These are phyloP conservation scores for Geotrupes spiniger DNA, from an alignment of 2,888 invertebrate species.

Conservation along the genomic window DNA sequence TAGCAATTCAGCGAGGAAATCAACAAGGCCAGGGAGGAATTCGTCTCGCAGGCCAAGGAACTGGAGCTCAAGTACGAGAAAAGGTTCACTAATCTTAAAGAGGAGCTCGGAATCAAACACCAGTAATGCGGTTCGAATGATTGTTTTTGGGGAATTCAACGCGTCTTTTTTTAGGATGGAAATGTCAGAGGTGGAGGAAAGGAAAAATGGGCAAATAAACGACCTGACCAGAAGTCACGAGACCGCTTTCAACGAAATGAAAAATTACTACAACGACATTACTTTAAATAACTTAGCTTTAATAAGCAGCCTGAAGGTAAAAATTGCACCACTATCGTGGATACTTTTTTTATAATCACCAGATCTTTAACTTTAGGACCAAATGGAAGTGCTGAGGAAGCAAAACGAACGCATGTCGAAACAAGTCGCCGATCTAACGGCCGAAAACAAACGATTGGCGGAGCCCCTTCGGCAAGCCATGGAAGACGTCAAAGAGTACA, in stretches of 20 bases:
- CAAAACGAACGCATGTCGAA: constrained; percentile 77
- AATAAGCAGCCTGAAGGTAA: constrained; percentile 81
- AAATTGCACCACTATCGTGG: not conserved
- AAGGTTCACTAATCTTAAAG: constrained; percentile 68
- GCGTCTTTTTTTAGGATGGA: constrained; percentile 60
- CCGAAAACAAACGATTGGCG: constrained; percentile 70
- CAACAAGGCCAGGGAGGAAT: constrained; percentile 60
- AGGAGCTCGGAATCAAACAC: constrained; percentile 70
- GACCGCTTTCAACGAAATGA: constrained; percentile 82
- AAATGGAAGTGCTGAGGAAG: constrained; percentile 72
- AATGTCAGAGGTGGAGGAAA: constrained; percentile 84
- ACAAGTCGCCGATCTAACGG: constrained; percentile 62
- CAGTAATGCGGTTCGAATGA: constrained; percentile 36
- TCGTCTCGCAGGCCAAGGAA: constrained; percentile 66
- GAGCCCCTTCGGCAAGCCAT: constrained; percentile 72
- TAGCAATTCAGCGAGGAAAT: constrained; percentile 51
- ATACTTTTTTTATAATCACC: not conserved
- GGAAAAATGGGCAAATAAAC: constrained; percentile 84
- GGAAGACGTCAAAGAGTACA: constrained; percentile 68
- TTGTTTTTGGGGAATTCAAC: not conserved
- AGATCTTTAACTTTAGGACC: constrained; percentile 52
- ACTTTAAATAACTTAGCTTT: constrained; percentile 89
- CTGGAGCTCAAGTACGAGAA: constrained; percentile 71
- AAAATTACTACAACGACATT: constrained; percentile 93
- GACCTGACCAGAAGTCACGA: constrained; percentile 81